Percentiles rank a stretch among this genome's conserved stretches.
Evolutionary conservation across 2,888 invertebrate species (phyloP).

Genomic region (Macrophya annulata): DNA sequence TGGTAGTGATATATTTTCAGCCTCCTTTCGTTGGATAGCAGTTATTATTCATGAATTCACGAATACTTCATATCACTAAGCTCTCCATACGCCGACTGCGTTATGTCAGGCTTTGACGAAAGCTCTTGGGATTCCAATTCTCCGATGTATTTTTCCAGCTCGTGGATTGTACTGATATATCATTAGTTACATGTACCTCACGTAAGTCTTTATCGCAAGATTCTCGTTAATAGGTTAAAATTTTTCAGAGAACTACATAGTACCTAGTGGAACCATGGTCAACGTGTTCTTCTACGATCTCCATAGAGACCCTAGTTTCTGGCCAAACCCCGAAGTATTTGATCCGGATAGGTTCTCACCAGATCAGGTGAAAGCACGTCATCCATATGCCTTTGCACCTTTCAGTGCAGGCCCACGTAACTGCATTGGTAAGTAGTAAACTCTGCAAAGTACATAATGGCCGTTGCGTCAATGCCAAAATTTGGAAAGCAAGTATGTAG

Average conservation of each 20-base stretch:
- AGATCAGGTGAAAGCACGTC: constrained; percentile 79
- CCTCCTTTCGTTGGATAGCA: no score
- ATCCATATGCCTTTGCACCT: constrained; percentile 85
- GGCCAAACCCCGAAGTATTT: constrained; percentile 85
- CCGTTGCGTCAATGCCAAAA: background rate
- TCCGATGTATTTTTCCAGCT: no score
- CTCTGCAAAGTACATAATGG: background rate
- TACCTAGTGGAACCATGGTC: constrained; percentile 81
- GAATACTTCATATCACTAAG: no score
- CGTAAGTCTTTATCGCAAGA: background rate
- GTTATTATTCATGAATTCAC: no score
- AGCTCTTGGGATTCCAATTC: no score
- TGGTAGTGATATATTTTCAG: no score
- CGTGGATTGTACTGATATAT: background rate
- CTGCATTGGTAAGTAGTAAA: constrained; percentile 82
- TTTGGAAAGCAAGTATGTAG: background rate
- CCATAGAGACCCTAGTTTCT: constrained; percentile 85
- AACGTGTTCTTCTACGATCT: constrained; percentile 84
- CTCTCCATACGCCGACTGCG: no score
- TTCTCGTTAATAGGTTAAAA: background rate
- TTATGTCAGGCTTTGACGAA: no score
- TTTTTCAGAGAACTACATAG: constrained; percentile 78
- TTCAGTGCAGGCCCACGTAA: constrained; percentile 87
- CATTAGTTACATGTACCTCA: background rate
- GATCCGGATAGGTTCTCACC: constrained; percentile 86